Conservation (phyloP, 2,888 invertebrate species). For the Chouioia cunea region DNA sequence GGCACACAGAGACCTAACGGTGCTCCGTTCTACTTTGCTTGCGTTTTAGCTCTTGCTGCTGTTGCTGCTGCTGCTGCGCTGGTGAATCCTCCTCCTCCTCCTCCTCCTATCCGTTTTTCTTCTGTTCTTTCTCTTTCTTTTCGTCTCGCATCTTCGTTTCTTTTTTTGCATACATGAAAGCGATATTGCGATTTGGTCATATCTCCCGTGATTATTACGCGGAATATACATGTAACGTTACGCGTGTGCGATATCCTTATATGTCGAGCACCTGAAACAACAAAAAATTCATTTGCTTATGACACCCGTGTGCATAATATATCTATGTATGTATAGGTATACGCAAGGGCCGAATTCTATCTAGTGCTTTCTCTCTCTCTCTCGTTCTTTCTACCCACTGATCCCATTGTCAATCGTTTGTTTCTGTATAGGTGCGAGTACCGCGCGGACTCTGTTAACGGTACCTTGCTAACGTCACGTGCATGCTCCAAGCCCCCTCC, state of each 20-base stretch:
- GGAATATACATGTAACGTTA: too few species aligned
- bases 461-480: conserved; percentile 62
- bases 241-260: too few species aligned
- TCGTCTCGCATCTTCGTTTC: background rate
- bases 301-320: too few species aligned
- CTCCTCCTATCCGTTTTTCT: background rate
- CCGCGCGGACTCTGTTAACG: conserved; percentile 58
- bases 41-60: conserved; percentile 18
- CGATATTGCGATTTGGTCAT: too few species aligned
- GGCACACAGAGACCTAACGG: conserved; percentile 60
- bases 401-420: conserved; percentile 66
- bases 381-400: conserved; percentile 54
- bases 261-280: too few species aligned
- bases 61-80: too few species aligned
- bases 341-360: too few species aligned
- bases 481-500: too few species aligned
- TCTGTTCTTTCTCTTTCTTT: background rate
- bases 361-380: too few species aligned
- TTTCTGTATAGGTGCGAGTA: conserved; percentile 7
- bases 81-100: background rate
- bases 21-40: conserved; percentile 65
- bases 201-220: too few species aligned
- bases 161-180: background rate
- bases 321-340: too few species aligned
- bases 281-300: too few species aligned